These are phyloP conservation scores for Corythucha ciliata DNA, from an alignment of 2,888 invertebrate species.

Conservation along the genomic window DNA sequence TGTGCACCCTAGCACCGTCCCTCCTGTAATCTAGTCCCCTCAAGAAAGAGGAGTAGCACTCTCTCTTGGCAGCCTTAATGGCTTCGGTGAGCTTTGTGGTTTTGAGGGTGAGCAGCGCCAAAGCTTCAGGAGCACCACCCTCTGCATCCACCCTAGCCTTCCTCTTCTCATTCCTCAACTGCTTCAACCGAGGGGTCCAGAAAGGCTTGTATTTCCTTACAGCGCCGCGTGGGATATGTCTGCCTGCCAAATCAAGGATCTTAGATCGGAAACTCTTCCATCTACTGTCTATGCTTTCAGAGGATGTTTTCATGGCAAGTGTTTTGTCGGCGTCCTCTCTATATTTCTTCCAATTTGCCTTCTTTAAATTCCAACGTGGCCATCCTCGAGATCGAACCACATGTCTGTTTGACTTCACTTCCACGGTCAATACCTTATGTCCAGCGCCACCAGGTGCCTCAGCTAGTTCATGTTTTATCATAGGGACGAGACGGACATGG, in stretches of 20 bases:
- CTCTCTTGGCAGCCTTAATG: neutral
- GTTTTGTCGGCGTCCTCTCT: neutral
- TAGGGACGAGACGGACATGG: conserved; percentile 6
- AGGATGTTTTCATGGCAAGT: neutral
- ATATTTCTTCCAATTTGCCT: conserved; percentile 1
- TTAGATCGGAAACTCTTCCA: neutral
- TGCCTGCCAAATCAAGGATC: neutral
- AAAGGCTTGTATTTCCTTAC: neutral
- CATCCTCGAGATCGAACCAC: neutral
- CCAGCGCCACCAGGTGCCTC: conserved; percentile 12
- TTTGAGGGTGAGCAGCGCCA: neutral
- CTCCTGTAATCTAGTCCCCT: conserved; percentile 1
- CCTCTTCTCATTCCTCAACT: neutral
- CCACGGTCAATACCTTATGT: conserved; percentile 4
- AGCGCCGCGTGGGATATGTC: neutral
- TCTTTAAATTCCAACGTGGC: too few species aligned
- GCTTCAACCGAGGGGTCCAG: too few species aligned
- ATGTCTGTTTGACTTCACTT: neutral
- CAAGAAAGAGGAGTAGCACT: neutral
- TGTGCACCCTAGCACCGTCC: conserved; percentile 6
- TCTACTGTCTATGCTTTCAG: neutral
- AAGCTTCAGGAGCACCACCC: neutral
- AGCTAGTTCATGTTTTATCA: neutral
- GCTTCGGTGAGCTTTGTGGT: neutral
- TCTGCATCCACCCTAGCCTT: conserved; percentile 1